Evolutionary conservation across 2,797 vertebrate genomes (phyloP).

Genomic region (Anisognathus igniventris): DNA sequence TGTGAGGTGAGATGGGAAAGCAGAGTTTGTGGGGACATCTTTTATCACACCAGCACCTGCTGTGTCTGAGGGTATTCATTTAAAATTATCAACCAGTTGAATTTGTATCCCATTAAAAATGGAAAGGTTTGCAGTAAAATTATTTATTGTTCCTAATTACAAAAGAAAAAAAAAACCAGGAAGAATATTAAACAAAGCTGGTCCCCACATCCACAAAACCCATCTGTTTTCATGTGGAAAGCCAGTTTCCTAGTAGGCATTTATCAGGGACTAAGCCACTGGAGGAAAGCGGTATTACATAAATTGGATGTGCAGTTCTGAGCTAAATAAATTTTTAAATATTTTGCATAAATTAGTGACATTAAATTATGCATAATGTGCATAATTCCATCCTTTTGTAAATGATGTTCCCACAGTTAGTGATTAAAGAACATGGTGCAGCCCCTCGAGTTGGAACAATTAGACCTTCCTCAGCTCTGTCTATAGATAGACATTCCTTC

Average conservation of each 20-base stretch:
- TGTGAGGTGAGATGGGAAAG: not conserved
- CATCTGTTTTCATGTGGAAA: not conserved
- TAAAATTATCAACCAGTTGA: not conserved
- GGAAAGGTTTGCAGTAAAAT: not conserved
- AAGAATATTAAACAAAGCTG: not conserved
- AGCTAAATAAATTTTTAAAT: not conserved
- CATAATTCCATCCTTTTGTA: not conserved
- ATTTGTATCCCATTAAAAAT: not conserved
- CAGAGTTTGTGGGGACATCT: not conserved
- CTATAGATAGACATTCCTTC: not conserved
- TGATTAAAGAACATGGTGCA: not conserved
- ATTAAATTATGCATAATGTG: not conserved
- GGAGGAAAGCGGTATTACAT: not conserved
- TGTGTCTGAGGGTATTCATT: fast-evolving
- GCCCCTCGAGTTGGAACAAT: not conserved
- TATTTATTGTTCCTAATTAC: not conserved
- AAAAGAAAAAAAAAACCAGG: not conserved
- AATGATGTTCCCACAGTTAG: not conserved
- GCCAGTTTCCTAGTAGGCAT: not conserved
- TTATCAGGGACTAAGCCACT: not conserved
- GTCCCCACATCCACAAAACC: not conserved
- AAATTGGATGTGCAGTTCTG: not conserved
- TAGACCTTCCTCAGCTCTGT: not conserved
- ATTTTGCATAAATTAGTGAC: not conserved
- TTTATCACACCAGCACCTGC: not conserved